Evolutionary conservation across 2,113 vertebrate species (phyloP), one percentile per base, ranked within the genome.

Genomic region (Antechinus flavipes): DNA sequence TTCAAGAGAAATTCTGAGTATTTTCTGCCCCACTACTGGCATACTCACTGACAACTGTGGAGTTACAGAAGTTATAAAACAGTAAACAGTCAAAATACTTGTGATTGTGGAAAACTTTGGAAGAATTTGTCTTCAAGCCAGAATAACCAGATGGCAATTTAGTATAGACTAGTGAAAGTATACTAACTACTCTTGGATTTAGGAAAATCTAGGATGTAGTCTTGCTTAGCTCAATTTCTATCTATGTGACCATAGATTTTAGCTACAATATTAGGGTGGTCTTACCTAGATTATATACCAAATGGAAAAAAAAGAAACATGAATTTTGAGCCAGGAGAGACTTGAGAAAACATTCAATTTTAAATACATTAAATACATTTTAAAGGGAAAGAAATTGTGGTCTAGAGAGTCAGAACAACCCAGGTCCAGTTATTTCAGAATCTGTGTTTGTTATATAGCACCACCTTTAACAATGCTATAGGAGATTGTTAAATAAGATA

Each of bases 1-100:
- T 94, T 93, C 93, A 95, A 95, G 92, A 93, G 91, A 97, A 96
- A 93, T 94, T 95, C 95, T 91, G 93, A 93, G 84, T 91, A 84
- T 94, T 92, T 96, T 97, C 95, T 96, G 89, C 94, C 95, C 93
- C 76, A 91, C 95, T 97, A 93, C 93, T 93, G 97, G 95, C 95
- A 96, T 76, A 92, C 54, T 94, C 93, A 47, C 58, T 95, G 96
- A 96, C 91, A 96, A 93, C 94, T 92, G 96, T 58, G 58, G 92
- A 96, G 93, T 94, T 95, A 96, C 92, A 91, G 93, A 94, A 50
- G 91, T 91, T 47, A 50, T 84, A 27, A 92, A 92, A 92, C 30
- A 54, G 25, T 84, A 1, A 52, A 16, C 46, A 91, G 96, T 91
- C 97, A 95, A 91, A 54, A 91, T 47, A 49, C 93, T 89, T 2